Evolutionary conservation across 2,888 invertebrate species (phyloP).

Genomic region (Pristionchus entomophagus): DNA sequence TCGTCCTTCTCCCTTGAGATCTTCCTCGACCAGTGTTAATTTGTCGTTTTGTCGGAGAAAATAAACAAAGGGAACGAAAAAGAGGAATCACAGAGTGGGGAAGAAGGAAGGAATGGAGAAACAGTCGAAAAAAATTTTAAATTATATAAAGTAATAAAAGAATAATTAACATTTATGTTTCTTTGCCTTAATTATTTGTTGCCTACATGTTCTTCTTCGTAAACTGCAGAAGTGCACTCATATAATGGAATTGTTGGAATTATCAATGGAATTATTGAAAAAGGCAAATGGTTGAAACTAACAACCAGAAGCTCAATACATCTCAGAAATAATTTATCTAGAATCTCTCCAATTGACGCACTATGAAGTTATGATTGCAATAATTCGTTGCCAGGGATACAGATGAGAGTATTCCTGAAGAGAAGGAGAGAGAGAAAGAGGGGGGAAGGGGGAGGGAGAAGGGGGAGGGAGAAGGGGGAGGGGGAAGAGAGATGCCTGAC

Average conservation of each 20-base stretch:
- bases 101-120: neutral
- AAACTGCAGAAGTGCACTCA: too few species aligned
- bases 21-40: slow-evolving; percentile 32
- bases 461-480: neutral
- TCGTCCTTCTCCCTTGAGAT: slow-evolving; percentile 32
- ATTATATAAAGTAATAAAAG: neutral
- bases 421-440: neutral
- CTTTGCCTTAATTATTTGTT: neutral
- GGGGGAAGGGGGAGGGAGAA: neutral
- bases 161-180: neutral
- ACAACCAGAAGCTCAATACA: too few species aligned
- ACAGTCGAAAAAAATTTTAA: neutral
- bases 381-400: slow-evolving; percentile 34
- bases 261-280: too few species aligned
- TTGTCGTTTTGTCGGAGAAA: slow-evolving; percentile 39
- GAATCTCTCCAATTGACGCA: too few species aligned
- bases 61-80: neutral
- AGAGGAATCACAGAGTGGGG: neutral
- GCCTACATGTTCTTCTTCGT: too few species aligned
- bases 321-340: too few species aligned
- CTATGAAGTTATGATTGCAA: neutral
- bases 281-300: too few species aligned
- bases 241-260: too few species aligned
- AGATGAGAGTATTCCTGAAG: too few species aligned
- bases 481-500: too few species aligned